Evolutionary conservation across 2,888 invertebrate species (phyloP), one percentile per base, ranked within the genome.

Genomic region (Pantelozetes paolii): DNA sequence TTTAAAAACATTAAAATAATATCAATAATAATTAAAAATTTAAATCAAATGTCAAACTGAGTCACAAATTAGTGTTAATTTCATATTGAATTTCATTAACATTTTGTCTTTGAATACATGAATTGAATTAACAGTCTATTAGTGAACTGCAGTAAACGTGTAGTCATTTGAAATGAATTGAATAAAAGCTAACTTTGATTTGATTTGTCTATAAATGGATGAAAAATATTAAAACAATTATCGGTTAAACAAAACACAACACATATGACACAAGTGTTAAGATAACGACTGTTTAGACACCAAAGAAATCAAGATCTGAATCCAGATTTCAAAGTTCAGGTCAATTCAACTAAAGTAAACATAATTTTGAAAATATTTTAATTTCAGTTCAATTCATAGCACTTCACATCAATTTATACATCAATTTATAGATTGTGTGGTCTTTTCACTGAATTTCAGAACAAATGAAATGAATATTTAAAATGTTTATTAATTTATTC

Each of bases 201-300:
- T 11, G 11, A 36, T 36, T 36, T 8, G 36, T 36, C 18, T 45
- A 18, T 28, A 11, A 57, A 28, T 28, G 13, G 28, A 30, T 57
- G 2, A 54, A 45, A 45, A 45, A 9, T 11, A 45, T 45, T 45
- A 54, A 23, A 57, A 57, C 57, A 57, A 57, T 30, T 57, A 57
- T 57, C 57, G 57, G 28, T 57, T 28, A 57, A 30, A 23, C 3
- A 30, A 20, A 26, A 36, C 5, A 45, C 45, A 45, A 45, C 28
- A 28, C 30, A 57, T 54, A 57, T 57, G 57, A 57, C 57, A 57
- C 57, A 28, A 57, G 57, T 45, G 28, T 9, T 57, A 2, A 57
- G 57, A 57, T 57, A 57, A 57, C 3, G 15, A 15, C 15, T 15
- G 15, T 45, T 45, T 15, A 2, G 45, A 18, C 15, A 45, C 36